phyloP scores from a whole-genome alignment of 1,140 invertebrate species.

The Danaus melanippus region DNA sequence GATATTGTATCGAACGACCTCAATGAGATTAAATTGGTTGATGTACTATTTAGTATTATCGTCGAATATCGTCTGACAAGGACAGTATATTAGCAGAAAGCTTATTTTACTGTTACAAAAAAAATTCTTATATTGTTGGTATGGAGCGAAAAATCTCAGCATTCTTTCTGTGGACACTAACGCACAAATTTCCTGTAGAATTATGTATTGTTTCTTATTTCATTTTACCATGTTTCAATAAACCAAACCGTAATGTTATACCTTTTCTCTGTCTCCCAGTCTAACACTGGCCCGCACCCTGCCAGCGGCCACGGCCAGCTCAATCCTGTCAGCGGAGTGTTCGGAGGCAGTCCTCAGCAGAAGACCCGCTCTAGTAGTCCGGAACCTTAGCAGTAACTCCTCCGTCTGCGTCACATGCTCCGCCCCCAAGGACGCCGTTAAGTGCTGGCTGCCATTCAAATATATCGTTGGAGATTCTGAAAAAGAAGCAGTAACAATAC shows the following conservation, averaged over 20 bases:
- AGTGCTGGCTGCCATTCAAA: conserved; percentile 91
- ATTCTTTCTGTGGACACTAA: too few relatives aligned
- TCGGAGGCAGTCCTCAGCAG: conserved; percentile 83
- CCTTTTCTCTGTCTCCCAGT: conserved; percentile 90
- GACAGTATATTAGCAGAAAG: too few relatives aligned
- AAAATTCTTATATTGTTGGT: too few relatives aligned
- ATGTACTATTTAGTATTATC: too few relatives aligned
- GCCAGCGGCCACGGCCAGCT: conserved; percentile 86
- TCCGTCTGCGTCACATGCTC: conserved; percentile 92
- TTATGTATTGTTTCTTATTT: too few relatives aligned
- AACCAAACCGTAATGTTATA: conserved; percentile 33
- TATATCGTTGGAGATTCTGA: conserved; percentile 89
- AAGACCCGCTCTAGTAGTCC: conserved; percentile 84
- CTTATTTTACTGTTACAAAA: too few relatives aligned
- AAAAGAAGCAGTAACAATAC: conserved; percentile 5
- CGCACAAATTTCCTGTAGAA: too few relatives aligned
- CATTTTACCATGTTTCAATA: too few relatives aligned
- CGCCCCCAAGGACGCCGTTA: conserved; percentile 84
- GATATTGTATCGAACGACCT: too few relatives aligned
- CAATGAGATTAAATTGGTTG: too few relatives aligned
- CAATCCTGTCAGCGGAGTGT: conserved; percentile 83
- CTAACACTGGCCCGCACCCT: conserved; percentile 85
- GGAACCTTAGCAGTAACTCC: conserved; percentile 90
- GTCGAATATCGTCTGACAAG: too few relatives aligned
- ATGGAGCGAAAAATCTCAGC: too few relatives aligned